Percentiles rank a stretch among this genome's conserved stretches.
Evolutionary conservation across 35 echinoderm and acorn worm species (phyloP).

Genomic region (Strongylocentrotus purpuratus): DNA sequence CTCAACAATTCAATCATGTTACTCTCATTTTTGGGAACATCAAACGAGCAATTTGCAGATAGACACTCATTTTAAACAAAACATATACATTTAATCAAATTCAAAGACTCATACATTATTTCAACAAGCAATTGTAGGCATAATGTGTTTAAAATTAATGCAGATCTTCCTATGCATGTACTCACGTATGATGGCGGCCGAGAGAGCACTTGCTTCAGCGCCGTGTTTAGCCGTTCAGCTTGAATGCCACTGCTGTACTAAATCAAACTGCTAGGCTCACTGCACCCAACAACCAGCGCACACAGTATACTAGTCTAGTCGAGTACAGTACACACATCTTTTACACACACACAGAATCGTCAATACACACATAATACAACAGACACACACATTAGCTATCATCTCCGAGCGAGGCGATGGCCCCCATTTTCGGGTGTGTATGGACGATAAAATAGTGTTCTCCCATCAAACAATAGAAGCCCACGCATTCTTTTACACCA

Average conservation of each 20-base stretch:
- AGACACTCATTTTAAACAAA: background rate
- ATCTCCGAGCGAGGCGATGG: background rate
- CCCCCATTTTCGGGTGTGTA: background rate
- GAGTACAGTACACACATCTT: background rate
- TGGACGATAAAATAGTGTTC: background rate
- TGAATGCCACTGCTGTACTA: conserved; percentile 34
- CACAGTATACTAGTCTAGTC: background rate
- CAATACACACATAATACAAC: background rate
- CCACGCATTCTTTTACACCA: conserved; percentile 39
- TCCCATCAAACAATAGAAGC: background rate
- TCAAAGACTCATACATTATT: background rate
- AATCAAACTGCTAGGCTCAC: background rate
- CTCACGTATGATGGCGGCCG: conserved; percentile 31
- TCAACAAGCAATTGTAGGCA: background rate
- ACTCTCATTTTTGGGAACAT: background rate
- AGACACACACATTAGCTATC: background rate
- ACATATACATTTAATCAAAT: background rate
- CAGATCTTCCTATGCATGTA: background rate
- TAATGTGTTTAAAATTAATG: background rate
- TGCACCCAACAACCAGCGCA: background rate
- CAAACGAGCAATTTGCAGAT: background rate
- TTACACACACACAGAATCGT: background rate
- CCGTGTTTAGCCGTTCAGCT: conserved; percentile 14
- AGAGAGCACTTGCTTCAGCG: background rate
- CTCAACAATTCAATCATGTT: background rate